Base-by-base conservation (phyloP, 2,888 invertebrate genomes). In the Ennomos quercinarius region DNA sequence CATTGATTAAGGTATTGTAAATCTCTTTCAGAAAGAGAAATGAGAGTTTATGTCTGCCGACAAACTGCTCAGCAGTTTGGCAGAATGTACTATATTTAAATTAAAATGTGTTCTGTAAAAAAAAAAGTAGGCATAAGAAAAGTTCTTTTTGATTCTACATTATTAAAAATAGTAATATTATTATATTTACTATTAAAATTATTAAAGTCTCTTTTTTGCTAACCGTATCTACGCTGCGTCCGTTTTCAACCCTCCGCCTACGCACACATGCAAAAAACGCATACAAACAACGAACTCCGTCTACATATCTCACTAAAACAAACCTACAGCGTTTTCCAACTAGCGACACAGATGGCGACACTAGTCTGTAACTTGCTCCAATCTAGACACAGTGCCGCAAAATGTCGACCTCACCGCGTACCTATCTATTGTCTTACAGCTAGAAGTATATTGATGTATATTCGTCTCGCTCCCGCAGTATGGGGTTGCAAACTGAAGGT, bases 191-290 rank as follows among this genome's bases (percentile, higher is more conserved):
- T n/a, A n/a, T n/a, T n/a, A n/a, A n/a, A n/a, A n/a, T n/a, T n/a
- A n/a, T n/a, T n/a, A n/a, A 17, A 17, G 17, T 17, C 1, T 17
- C 67, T 77, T 62, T 72, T 80, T 64, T 86, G 79, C 80, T 34
- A 10, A 68, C 81, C 36, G 44, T 89, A 83, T 80, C 50, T 63
- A 67, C 67, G 63, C 83, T 81, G 83, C 87, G 85, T 84, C 78
- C 83, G 85, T 79, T 84, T 82, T 86, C 84, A 86, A 89, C 90
- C 89, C 88, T 86, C 74, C 62, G 58, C 72, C 74, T 34, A 46
- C 66, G 56, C 67, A 66, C 69, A 17, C 65, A 59, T 57, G 57
- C 64, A 59, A 37, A 71, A 64, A 52, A 45, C 67, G 56, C 66
- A 61, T 63, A 47, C 34, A 42, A 40, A 42, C 50, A 50, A 12